Base-by-base conservation (phyloP, 2,888 invertebrate genomes). In the Ypsolopha sequella region DNA sequence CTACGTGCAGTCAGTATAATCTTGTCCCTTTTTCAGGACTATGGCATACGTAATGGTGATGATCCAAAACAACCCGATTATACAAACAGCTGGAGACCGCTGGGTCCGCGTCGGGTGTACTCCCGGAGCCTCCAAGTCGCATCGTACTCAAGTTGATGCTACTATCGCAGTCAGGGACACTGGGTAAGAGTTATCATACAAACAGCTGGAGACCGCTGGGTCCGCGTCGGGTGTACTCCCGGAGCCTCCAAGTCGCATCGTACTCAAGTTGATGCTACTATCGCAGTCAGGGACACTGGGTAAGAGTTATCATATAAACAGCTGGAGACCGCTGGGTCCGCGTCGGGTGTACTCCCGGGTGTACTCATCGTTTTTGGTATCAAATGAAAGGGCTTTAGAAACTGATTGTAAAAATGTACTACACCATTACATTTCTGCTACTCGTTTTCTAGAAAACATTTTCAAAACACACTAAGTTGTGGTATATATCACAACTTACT, bases 31-130 rank as follows among this genome's bases (percentile, higher is more conserved):
- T 50, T 43, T 8, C 63, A 94, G 94, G 65, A 93, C 92, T 3
- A 89, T 94, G 65, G 90, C 93, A 44, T 92, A 92, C 64, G 91
- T 91, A 33, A 90, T 93, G 65, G 88, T 95, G 61, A 91, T 95
- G 63, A 89, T 96, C 50, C 95, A 95, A 73, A 93, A 93, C 74
- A 95, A 95, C 76, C 90, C 92, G 0, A 90, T 95, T 59, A 93
- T 96, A 54, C 95, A 95, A 76, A 92, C 94, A 11, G 91, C 94
- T 54, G 94, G 94, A 0, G 96, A 96, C 76, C 89, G 95, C 53
- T 90, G 94, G 61, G 91, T 95, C 53, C 91, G 92, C 61, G 91
- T 94, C 6, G 94, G 94, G 0, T 95, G 95, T 65, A 90, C 93
- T n/a, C 88, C 92, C 1, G 76, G 70, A 6, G 58, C 64, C 55